These are phyloP conservation scores for Bucorvus abyssinicus DNA, from an alignment of 2,797 vertebrate species.

Conservation along the genomic window DNA sequence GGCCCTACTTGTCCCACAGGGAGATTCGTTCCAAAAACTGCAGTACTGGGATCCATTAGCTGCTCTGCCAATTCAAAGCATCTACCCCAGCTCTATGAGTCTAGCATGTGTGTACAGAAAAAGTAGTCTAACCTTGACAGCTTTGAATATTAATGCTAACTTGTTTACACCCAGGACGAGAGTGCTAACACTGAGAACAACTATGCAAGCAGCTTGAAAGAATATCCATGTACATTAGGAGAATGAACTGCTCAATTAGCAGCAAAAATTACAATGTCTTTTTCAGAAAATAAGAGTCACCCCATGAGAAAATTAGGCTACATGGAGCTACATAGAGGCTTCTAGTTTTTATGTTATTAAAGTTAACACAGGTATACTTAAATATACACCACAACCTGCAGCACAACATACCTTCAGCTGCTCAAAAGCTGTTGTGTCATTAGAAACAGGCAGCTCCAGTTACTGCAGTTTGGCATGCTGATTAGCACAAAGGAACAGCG, in stretches of 20 bases:
- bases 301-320: neutral
- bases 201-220: neutral
- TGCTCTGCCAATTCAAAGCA: neutral
- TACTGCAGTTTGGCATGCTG: neutral
- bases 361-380: neutral
- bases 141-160: neutral
- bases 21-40: neutral
- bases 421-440: neutral
- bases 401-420: neutral
- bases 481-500: neutral
- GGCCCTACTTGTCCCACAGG: neutral
- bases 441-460: neutral
- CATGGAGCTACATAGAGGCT: neutral
- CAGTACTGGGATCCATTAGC: neutral
- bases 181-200: neutral
- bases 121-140: fast-evolving
- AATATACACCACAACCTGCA: neutral
- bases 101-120: neutral
- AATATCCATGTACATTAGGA: too few relatives aligned
- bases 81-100: too few relatives aligned
- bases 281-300: neutral
- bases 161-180: neutral
- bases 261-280: neutral
- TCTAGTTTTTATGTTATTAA: neutral
- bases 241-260: neutral